These are phyloP conservation scores for Hemibagrus wyckioides DNA, from an alignment of 2,113 vertebrate species.

Conservation along the genomic window DNA sequence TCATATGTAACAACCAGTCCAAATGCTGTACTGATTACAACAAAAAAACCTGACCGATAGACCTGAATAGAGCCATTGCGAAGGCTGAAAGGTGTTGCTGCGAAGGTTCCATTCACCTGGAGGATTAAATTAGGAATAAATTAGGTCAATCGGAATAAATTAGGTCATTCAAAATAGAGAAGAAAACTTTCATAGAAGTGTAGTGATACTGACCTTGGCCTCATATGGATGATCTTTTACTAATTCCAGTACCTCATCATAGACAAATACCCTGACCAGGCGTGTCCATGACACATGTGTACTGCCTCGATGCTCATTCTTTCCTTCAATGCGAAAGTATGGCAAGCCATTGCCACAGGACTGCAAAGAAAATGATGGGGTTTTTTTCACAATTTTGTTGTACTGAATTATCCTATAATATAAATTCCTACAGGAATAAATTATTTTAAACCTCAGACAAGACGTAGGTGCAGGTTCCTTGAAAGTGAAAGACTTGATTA, in stretches of 20 bases:
- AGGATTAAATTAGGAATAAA: neutral
- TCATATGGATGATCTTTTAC: conserved; percentile 48
- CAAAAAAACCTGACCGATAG: conserved; percentile 60
- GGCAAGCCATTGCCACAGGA: conserved; percentile 50
- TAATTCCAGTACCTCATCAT: conserved; percentile 58
- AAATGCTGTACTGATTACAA: conserved; percentile 59
- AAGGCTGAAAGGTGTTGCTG: conserved; percentile 57
- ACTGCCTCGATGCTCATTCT: conserved; percentile 63
- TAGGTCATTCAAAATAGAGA: neutral
- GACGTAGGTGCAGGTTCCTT: conserved; percentile 64
- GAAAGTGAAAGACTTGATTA: conserved; percentile 55
- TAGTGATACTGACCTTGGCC: conserved; percentile 56
- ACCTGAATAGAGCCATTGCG: conserved; percentile 53
- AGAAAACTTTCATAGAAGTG: neutral
- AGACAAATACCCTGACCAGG: conserved; percentile 56
- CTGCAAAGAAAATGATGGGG: neutral
- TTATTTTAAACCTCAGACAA: conserved; percentile 56
- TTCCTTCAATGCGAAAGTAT: conserved; percentile 60
- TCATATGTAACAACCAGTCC: conserved; percentile 68
- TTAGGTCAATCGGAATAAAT: no score
- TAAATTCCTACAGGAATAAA: neutral
- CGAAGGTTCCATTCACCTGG: conserved; percentile 64
- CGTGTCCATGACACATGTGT: conserved; percentile 58
- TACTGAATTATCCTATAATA: neutral
- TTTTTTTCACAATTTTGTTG: neutral